phyloP scores from a whole-genome alignment of 2,113 vertebrate species.

The Budorcas taxicolor region DNA sequence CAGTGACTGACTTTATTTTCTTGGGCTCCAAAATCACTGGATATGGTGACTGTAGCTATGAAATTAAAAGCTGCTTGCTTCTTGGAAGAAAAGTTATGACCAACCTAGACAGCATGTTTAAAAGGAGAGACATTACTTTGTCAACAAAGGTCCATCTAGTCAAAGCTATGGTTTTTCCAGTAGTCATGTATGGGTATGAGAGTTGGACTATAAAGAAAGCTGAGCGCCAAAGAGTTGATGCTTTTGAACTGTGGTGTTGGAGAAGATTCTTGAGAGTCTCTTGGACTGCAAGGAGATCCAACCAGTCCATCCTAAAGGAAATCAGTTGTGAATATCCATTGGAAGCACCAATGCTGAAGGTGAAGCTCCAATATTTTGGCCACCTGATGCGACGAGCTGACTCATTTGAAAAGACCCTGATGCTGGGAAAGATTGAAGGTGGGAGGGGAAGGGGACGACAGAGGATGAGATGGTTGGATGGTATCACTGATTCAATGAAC shows the following conservation, averaged over 20 bases:
- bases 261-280: neutral
- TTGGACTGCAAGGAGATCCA: neutral
- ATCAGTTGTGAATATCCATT: neutral
- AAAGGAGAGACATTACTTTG: neutral
- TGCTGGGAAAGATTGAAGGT: neutral
- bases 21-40: neutral
- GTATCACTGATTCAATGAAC: neutral
- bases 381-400: neutral
- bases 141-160: neutral
- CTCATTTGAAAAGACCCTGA: neutral
- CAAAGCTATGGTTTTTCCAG: neutral
- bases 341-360: neutral
- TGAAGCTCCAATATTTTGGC: neutral
- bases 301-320: neutral
- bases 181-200: neutral
- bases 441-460: neutral
- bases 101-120: neutral
- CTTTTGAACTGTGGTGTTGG: neutral
- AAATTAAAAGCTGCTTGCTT: neutral
- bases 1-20: neutral
- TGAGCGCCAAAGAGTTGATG: neutral
- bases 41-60: neutral
- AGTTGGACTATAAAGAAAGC: neutral
- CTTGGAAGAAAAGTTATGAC: neutral
- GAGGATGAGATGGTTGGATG: neutral